Evolutionary conservation across 2,888 invertebrate species (phyloP).

Genomic region (Unio delphinus): DNA sequence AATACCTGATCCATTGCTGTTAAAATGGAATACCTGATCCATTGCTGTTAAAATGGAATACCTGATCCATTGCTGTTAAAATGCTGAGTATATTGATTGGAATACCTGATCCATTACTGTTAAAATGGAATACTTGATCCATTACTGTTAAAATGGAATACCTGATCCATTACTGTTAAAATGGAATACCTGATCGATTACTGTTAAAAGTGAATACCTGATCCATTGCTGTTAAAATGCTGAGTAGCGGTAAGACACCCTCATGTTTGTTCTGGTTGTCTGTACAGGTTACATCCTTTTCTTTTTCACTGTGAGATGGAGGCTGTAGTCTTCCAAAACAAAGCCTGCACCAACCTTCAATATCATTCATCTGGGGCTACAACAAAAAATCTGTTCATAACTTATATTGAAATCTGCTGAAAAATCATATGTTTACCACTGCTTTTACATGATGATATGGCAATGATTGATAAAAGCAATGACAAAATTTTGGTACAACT

Average conservation of each 20-base stretch:
- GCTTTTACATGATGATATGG: too few relatives aligned
- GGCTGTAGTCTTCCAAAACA: conserved; percentile 70
- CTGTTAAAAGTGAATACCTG: too few relatives aligned
- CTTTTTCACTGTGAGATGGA: conserved; percentile 19
- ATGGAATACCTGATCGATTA: too few relatives aligned
- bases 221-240: conserved; percentile 71
- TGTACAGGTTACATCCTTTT: conserved; percentile 4
- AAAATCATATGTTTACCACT: too few relatives aligned
- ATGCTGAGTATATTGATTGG: background rate
- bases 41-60: background rate
- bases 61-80: conserved; percentile 3
- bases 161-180: too few relatives aligned
- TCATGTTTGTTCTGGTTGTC: conserved; percentile 15
- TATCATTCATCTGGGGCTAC: conserved; percentile 72
- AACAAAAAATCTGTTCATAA: conserved; percentile 15
- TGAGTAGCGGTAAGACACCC: conserved; percentile 69
- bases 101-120: too few relatives aligned
- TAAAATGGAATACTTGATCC: too few relatives aligned
- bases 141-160: too few relatives aligned
- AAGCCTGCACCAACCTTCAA: conserved; percentile 73
- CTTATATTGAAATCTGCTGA: too few relatives aligned
- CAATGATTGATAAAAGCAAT: too few relatives aligned
- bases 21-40: background rate
- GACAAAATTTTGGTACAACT: too few relatives aligned
- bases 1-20: background rate